Percentiles rank a stretch among this genome's conserved stretches.
phyloP scores from a whole-genome alignment of 2,797 vertebrate species.

The Halcyon chelicuti region DNA sequence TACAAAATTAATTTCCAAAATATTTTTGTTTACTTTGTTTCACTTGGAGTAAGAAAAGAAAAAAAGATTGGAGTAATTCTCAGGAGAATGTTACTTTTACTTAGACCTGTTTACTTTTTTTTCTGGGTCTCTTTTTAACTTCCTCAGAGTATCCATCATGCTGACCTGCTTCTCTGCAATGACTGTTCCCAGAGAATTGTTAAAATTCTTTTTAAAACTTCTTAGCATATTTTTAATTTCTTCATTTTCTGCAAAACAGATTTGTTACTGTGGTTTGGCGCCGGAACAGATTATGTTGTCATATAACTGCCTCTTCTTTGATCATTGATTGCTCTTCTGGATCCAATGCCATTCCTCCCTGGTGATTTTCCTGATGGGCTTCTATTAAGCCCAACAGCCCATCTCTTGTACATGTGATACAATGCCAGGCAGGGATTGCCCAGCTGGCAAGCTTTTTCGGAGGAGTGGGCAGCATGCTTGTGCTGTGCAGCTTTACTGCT shows the following conservation, averaged over 20 bases:
- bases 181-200: background rate
- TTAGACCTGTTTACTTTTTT: background rate
- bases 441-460: background rate
- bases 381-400: background rate
- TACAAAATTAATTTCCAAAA: background rate
- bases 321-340: background rate
- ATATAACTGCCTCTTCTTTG: background rate
- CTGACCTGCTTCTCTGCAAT: background rate
- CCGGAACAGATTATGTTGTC: background rate
- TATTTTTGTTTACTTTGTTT: background rate
- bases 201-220: background rate
- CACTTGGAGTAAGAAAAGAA: background rate
- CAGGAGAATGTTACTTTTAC: background rate
- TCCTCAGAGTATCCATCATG: background rate
- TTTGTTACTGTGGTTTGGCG: background rate
- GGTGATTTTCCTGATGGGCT: background rate
- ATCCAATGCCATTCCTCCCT: background rate
- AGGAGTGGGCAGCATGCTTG: background rate
- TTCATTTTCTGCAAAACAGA: background rate
- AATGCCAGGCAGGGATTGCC: fast-evolving
- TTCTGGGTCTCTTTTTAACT: background rate
- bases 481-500: background rate
- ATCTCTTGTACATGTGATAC: background rate
- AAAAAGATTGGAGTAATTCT: background rate
- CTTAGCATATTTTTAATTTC: background rate